These are phyloP conservation scores for Hydraecia micacea DNA, from an alignment of 2,888 invertebrate species.

Conservation along the genomic window DNA sequence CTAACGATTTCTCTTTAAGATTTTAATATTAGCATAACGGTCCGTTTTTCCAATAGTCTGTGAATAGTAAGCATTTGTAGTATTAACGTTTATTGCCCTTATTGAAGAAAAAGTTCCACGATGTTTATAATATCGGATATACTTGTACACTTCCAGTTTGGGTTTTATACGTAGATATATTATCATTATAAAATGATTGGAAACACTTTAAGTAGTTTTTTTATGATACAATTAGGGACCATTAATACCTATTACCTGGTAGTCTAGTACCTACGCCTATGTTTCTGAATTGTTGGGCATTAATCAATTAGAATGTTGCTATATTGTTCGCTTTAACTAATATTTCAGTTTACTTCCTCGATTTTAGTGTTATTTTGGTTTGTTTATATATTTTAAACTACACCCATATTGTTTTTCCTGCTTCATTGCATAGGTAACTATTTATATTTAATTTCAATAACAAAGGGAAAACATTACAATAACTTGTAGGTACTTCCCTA, in stretches of 20 bases:
- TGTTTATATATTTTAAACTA: background rate
- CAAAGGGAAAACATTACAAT: background rate
- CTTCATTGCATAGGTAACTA: background rate
- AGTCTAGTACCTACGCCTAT: background rate
- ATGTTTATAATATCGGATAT: background rate
- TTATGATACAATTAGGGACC: background rate
- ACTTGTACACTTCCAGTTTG: background rate
- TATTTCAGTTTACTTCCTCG: constrained; percentile 6
- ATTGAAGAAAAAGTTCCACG: background rate
- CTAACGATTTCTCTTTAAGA: constrained; percentile 28
- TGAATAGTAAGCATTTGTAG: background rate
- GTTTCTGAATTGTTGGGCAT: background rate
- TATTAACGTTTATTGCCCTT: background rate
- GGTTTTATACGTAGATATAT: background rate
- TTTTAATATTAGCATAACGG: constrained; percentile 10
- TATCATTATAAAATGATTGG: background rate
- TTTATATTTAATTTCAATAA: background rate
- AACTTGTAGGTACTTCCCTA: background rate
- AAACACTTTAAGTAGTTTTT: background rate
- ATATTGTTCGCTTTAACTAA: background rate
- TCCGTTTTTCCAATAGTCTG: background rate
- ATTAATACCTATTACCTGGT: background rate
- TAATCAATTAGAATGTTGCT: constrained; percentile 4
- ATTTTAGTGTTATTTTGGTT: background rate
- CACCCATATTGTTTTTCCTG: background rate